Conservation (phyloP, 2,797 vertebrate species). For the Enteromius treurensis region DNA sequence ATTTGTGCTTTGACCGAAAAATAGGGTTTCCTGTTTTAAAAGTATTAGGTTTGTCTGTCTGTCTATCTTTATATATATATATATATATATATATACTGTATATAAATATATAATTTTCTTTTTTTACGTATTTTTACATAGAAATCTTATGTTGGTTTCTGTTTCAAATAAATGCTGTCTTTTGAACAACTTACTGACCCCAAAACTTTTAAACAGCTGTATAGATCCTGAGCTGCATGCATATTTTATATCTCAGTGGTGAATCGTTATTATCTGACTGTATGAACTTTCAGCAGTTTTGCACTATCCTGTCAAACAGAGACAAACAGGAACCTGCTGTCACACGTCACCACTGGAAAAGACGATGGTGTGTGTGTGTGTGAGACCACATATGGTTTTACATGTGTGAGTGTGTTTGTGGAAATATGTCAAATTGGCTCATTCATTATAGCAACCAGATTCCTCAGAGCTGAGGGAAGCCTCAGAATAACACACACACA, state of each 20-base stretch:
- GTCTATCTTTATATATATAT: neutral
- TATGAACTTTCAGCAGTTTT: conserved; percentile 3
- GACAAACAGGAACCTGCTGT: conserved; percentile 12
- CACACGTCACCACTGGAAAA: neutral
- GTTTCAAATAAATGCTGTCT: neutral
- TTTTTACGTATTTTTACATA: neutral
- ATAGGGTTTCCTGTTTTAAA: too few species aligned
- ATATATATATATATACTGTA: too few species aligned
- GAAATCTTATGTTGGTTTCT: neutral
- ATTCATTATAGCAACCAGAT: conserved; percentile 33
- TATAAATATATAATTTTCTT: neutral
- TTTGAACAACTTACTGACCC: neutral
- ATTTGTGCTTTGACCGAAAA: neutral
- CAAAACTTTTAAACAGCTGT: neutral
- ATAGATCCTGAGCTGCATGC: neutral
- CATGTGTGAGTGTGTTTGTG: conserved; percentile 23
- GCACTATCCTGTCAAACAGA: neutral
- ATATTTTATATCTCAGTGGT: neutral
- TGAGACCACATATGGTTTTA: conserved; percentile 35
- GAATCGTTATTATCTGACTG: neutral
- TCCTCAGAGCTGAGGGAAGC: conserved; percentile 21
- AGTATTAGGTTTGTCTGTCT: neutral
- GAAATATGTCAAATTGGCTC: conserved; percentile 33
- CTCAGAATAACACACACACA: conserved; percentile 1
- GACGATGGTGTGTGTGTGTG: neutral